Conservation (phyloP, 2,797 vertebrate species). For the Pseudochromis fuscus region DNA sequence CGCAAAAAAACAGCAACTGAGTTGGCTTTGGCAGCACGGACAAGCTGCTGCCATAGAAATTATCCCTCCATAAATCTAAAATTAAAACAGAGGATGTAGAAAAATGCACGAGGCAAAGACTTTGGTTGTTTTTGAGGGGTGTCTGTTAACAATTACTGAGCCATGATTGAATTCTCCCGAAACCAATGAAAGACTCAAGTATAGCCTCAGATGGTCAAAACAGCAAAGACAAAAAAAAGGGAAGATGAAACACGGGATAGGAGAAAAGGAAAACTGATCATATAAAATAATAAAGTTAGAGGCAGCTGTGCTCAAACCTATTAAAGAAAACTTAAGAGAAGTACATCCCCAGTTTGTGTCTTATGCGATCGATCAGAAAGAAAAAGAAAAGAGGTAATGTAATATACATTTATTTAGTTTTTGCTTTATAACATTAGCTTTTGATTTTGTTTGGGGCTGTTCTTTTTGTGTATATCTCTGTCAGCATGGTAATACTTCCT, state of each 20-base stretch:
- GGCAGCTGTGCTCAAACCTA: constrained; percentile 12
- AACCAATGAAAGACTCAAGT: constrained; percentile 76
- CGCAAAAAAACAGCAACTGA: constrained; percentile 58
- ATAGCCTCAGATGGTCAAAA: constrained; percentile 71
- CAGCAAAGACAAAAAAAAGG: constrained; percentile 45
- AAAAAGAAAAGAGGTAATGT: too few species aligned
- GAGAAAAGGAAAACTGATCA: constrained; percentile 27
- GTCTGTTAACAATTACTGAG: constrained; percentile 84
- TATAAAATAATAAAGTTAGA: constrained; percentile 41
- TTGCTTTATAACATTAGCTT: background rate
- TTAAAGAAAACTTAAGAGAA: background rate
- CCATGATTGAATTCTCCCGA: constrained; percentile 79
- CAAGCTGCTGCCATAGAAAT: constrained; percentile 68
- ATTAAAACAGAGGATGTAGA: constrained; percentile 75
- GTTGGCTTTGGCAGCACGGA: constrained; percentile 65
- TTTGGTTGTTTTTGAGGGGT: constrained; percentile 72
- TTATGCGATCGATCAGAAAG: background rate
- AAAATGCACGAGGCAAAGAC: constrained; percentile 64
- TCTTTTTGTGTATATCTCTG: background rate
- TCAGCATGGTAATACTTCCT: background rate
- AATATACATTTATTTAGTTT: too few species aligned
- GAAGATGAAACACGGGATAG: constrained; percentile 42
- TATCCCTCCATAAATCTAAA: constrained; percentile 80
- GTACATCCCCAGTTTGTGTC: background rate
- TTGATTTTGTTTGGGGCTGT: background rate